Base-by-base conservation (phyloP, 2,888 invertebrate genomes). In the Pollenia griseotomentosa region DNA sequence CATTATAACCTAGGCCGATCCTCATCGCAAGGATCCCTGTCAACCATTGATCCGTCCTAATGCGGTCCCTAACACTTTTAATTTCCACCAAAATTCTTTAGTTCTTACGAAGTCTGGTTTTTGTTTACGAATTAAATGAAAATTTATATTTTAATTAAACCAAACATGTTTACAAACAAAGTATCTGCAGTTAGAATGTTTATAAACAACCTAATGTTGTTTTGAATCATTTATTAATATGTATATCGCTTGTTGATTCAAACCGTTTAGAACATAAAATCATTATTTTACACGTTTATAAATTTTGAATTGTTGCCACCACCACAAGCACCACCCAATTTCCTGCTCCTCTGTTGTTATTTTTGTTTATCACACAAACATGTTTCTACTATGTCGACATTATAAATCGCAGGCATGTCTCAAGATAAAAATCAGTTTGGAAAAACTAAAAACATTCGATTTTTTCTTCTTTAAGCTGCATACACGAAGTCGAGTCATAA, bases 401-500 rank as follows among this genome's bases (percentile, higher is more conserved):
- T 57, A 83, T 78, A 83, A 83, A 78, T 83, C 57, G 70, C 65
- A 10, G 23, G 57, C 83, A 71, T 70, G 70, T 83, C 68, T 77
- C 63, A 19, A 71, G 83, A 83, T 83, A 71, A 83, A 23, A 71
- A 83, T 83, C 83, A 19, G 55, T 65, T 74, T 51, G 51, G 19
- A 55, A 61, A 70, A 82, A 75, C 33, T 33, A 75, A 74, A 59
- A 68, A 53, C 71, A 71, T 65, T 33, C 33, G 33, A 40, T 59
- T 59, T 59, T 63, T 33, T 51, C 55, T 23, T 65, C 12, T 53
- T 61, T 44, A 40, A 75, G 73, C 77, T 55, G 51, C 77, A 78
- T 83, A 70, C 16, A 71, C 71, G 40, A 68, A 77, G 73, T 55
- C 19, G n/a, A 63, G 19, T 84, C 81, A 87, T 87, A 87, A 87